Percentiles rank a stretch among this genome's conserved stretches.
Conservation (phyloP, 2,888 invertebrate genomes). For the Cylindroiulus punctatus region DNA sequence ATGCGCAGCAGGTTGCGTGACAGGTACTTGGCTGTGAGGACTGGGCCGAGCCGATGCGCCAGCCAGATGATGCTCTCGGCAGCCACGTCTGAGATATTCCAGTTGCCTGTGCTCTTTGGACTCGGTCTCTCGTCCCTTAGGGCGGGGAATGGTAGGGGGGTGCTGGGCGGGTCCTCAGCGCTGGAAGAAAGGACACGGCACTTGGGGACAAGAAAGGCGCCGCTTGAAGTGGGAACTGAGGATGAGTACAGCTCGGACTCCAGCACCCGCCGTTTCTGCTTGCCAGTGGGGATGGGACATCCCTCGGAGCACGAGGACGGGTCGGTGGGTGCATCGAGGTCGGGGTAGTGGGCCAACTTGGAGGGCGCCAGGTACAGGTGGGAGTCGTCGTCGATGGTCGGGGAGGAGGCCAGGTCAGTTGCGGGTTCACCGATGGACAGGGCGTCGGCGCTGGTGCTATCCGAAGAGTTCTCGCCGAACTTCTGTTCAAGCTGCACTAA, state of each 20-base stretch:
- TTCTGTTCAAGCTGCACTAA: constrained; percentile 52
- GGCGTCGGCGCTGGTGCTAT: constrained; percentile 56
- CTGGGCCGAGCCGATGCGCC: constrained; percentile 91
- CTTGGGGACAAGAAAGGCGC: neutral
- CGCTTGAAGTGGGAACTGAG: constrained; percentile 51
- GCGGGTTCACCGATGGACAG: constrained; percentile 52
- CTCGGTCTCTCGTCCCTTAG: neutral
- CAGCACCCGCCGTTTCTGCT: neutral
- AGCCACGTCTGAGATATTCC: constrained; percentile 77
- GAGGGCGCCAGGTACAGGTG: neutral
- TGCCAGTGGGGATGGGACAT: neutral
- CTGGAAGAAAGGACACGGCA: neutral
- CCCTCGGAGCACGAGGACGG: constrained; percentile 51
- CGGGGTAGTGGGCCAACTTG: neutral
- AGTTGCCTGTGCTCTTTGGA: constrained; percentile 5
- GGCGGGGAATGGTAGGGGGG: neutral
- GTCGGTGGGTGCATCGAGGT: neutral
- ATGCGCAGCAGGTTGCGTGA: constrained; percentile 92
- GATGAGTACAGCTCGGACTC: constrained; percentile 47
- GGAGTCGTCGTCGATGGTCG: constrained; percentile 31
- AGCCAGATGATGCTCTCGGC: constrained; percentile 90
- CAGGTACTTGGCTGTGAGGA: constrained; percentile 88
- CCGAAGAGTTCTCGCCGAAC: constrained; percentile 54
- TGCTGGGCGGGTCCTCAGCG: neutral
- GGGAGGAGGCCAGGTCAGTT: constrained; percentile 22